Conservation (phyloP, 2,797 vertebrate genomes). For the Protosalanx chinensis region DNA sequence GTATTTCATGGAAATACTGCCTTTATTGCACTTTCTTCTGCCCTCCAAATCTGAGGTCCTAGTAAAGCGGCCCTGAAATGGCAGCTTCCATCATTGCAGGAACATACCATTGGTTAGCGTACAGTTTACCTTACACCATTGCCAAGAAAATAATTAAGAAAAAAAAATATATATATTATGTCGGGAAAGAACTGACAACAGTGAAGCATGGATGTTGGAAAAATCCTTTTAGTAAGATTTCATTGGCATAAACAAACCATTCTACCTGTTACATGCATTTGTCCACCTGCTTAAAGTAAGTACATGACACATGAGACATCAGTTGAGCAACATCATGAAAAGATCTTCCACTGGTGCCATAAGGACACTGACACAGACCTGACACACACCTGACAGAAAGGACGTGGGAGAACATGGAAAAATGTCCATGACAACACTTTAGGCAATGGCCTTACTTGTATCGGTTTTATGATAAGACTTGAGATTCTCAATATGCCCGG, state of each 20-base stretch:
- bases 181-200: conserved; percentile 11
- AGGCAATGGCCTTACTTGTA: too few relatives aligned
- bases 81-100: too few relatives aligned
- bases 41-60: too few relatives aligned
- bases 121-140: background rate
- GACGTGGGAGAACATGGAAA: background rate
- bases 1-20: too few relatives aligned
- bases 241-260: conserved; percentile 23
- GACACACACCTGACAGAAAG: background rate
- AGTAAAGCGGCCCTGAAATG: too few relatives aligned
- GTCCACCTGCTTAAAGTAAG: conserved; percentile 10
- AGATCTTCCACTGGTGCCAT: background rate
- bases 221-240: conserved; percentile 38
- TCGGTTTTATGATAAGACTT: too few relatives aligned
- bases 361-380: background rate
- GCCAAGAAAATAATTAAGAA: background rate
- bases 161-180: background rate
- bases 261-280: conserved; percentile 14
- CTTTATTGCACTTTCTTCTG: too few relatives aligned
- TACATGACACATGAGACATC: conserved; percentile 6
- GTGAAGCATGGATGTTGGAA: conserved; percentile 1
- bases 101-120: background rate
- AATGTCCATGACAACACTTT: background rate
- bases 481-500: too few relatives aligned
- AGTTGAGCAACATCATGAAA: background rate